These are phyloP conservation scores for Cherax destructor DNA, from an alignment of 1,140 invertebrate genomes.

Conservation along the genomic window DNA sequence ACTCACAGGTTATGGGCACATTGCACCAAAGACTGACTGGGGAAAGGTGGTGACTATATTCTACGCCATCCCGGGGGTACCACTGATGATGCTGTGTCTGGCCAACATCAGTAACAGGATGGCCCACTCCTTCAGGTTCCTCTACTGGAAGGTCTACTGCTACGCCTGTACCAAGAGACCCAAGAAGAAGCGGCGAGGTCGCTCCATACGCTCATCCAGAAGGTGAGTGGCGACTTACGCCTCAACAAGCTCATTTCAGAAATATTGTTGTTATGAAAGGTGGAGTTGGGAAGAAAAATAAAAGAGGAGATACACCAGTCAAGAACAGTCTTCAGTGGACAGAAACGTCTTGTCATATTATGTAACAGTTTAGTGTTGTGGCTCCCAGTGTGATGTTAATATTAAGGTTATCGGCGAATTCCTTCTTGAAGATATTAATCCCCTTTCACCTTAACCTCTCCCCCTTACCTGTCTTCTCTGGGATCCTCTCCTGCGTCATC, in stretches of 20 bases:
- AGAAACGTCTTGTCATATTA: neutral
- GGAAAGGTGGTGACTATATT: constrained; percentile 96
- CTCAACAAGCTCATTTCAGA: neutral
- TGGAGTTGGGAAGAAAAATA: no score
- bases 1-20: constrained; percentile 93
- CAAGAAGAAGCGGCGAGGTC: constrained; percentile 73
- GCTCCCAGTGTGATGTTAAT: neutral
- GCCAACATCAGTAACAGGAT: constrained; percentile 97
- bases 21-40: constrained; percentile 92
- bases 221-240: constrained; percentile 1
- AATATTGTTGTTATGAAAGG: neutral
- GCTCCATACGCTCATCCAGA: constrained; percentile 38
- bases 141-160: constrained; percentile 81
- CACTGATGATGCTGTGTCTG: constrained; percentile 93
- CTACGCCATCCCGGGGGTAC: constrained; percentile 96
- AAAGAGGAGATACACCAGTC: no score
- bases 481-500: neutral
- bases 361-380: neutral
- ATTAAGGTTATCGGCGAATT: neutral
- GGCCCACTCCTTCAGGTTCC: constrained; percentile 90
- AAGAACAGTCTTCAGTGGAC: neutral
- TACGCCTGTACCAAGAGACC: constrained; percentile 89
- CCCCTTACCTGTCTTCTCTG: neutral
- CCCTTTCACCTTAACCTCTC: neutral
- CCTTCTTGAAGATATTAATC: neutral